A percentile compares a stretch with the other conserved stretches of the same genome.
Conservation (phyloP, 64 coral and sea anemone genomes). For the Stylophora pistillata region DNA sequence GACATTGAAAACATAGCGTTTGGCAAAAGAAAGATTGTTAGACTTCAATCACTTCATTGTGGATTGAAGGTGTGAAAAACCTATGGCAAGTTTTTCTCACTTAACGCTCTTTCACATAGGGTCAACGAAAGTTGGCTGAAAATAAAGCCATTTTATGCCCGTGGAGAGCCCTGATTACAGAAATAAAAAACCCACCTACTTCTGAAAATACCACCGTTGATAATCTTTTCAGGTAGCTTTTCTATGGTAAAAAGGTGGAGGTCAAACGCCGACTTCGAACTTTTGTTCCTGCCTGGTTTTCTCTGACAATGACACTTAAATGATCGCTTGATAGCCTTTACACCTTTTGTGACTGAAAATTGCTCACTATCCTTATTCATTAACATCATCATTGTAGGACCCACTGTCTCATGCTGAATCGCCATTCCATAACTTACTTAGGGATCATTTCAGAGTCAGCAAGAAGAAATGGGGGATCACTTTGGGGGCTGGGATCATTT, state of each 20-base stretch:
- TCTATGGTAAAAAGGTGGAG: neutral
- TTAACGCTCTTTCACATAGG: too few species aligned
- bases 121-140: neutral
- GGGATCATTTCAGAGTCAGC: too few species aligned
- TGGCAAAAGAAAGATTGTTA: neutral
- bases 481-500: too few species aligned
- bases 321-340: too few species aligned
- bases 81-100: neutral
- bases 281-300: too few species aligned
- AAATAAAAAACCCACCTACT: neutral
- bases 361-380: too few species aligned
- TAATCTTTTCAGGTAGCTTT: neutral
- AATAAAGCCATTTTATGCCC: neutral
- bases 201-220: conserved; percentile 6
- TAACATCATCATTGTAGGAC: too few species aligned
- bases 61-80: neutral
- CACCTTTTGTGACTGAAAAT: too few species aligned
- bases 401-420: too few species aligned
- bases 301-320: too few species aligned
- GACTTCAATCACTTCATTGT: neutral
- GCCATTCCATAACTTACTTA: too few species aligned
- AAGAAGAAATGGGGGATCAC: too few species aligned
- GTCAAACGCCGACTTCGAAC: neutral
- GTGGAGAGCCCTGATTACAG: neutral
- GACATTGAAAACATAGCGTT: neutral